Base-by-base conservation (phyloP, 1,140 invertebrate genomes). In the Aphaenogaster rudis region DNA sequence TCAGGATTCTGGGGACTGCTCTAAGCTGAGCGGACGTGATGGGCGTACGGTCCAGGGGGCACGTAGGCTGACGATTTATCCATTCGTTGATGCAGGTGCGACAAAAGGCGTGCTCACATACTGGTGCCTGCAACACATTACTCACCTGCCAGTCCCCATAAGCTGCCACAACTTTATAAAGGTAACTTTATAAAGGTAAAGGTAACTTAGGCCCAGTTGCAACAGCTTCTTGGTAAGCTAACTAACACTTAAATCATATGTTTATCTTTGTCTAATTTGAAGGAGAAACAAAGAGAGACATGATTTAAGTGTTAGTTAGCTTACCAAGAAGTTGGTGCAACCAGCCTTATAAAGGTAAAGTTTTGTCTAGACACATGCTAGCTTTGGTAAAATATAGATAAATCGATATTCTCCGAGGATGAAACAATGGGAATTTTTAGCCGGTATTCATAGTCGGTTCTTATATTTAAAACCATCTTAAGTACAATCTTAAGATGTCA, bases 71-170 rank as follows among this genome's bases (percentile, higher is more conserved):
- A 59, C 98, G 96, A 71, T 97, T 97, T 85, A 99, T 97, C 99
- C 99, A 99, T 95, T 99, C 98, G 74, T 98, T 98, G 89, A 99
- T 99, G 94, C 99, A 99, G 21, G 96, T 97, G 92, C 97, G 97
- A 96, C 99, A 99, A 96, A 99, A 99, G 84, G 98, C 98, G 96
- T 99, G 99, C 95, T 99, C 99, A 96, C 99, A 99, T 90, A 97
- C 97, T 57, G 98, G 98, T 84, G 98, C 98, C 98, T 99, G 95
- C 42, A 96, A 95, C 88, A 92, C 64, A 93, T 93, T 91, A 82
- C 92, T 94, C 92, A 93, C 92, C 92, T 94, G 89, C 90, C 86
- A 91, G 89, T 93, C 77, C 88, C 92, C 87, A 87, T 88, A 92
- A 92, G 82, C 42, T 82, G 42, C 52, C 28, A 61, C 67, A 82